Percentiles rank a stretch among this genome's conserved stretches.
Evolutionary conservation across 2,797 vertebrate genomes (phyloP).

Genomic region (Hirundo rustica): DNA sequence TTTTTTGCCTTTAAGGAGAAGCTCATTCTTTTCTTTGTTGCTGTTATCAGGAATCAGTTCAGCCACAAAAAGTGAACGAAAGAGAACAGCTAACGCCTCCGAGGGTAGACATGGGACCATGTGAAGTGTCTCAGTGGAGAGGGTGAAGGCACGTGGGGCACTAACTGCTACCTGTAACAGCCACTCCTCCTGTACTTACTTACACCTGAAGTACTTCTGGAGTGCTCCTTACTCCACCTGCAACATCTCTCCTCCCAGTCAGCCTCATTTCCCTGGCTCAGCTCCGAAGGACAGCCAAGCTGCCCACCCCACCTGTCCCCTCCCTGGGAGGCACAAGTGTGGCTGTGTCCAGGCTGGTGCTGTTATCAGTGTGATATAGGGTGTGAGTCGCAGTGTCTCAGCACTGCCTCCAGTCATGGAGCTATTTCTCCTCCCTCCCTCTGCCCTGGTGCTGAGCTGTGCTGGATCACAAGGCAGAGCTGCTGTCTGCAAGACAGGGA

Average conservation of each 20-base stretch:
- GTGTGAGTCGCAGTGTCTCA: not conserved
- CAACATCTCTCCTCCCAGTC: not conserved
- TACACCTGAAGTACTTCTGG: not conserved
- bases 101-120: not conserved
- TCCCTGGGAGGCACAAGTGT: rapidly evolving
- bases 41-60: not conserved
- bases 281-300: rapidly evolving
- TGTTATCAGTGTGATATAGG: rapidly evolving
- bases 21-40: not conserved
- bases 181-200: not conserved
- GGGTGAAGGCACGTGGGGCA: not conserved
- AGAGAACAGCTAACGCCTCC: not conserved
- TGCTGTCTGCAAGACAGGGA: not conserved
- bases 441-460: not conserved
- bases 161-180: not conserved
- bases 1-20: not conserved
- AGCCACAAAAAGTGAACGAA: not conserved
- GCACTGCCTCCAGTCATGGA: not conserved
- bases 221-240: not conserved
- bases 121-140: not conserved
- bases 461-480: not conserved
- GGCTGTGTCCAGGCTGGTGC: not conserved
- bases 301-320: not conserved
- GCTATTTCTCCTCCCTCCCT: not conserved
- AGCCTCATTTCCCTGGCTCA: not conserved